These are phyloP conservation scores for Drosophila baimaii DNA, from an alignment of 1,140 invertebrate genomes.

Conservation along the genomic window DNA sequence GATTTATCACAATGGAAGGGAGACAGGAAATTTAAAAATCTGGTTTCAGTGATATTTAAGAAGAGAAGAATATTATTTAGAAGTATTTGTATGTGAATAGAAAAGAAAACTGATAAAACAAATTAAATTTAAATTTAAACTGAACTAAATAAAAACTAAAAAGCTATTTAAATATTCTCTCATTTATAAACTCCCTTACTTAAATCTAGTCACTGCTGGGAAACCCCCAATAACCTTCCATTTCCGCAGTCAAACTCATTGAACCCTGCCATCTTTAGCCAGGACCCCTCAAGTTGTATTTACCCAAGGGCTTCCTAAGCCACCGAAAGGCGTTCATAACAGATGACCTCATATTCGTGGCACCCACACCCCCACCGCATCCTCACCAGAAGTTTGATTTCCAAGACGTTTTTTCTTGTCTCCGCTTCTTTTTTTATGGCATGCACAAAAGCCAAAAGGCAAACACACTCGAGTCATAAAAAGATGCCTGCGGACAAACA, in stretches of 20 bases:
- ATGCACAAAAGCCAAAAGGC: slow-evolving; percentile 76
- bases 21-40: background rate
- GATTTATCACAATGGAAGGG: background rate
- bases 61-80: background rate
- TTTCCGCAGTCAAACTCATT: slow-evolving; percentile 42
- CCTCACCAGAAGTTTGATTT: slow-evolving; percentile 63
- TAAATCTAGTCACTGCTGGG: background rate
- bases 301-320: slow-evolving; percentile 67
- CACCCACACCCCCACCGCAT: slow-evolving; percentile 10
- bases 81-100: too few species aligned
- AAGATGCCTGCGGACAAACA: slow-evolving; percentile 82
- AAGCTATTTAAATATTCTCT: background rate
- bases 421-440: slow-evolving; percentile 64
- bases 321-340: slow-evolving; percentile 68
- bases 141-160: background rate
- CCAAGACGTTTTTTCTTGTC: slow-evolving; percentile 54
- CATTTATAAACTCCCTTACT: background rate
- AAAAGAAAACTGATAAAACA: too few species aligned
- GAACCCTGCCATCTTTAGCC: slow-evolving; percentile 27
- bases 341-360: slow-evolving; percentile 78
- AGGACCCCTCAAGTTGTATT: slow-evolving; percentile 44
- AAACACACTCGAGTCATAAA: slow-evolving; percentile 82
- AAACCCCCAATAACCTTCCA: slow-evolving; percentile 17
- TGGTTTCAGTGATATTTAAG: background rate
- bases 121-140: too few species aligned